These are phyloP conservation scores for Synergus itoensis DNA, from an alignment of 2,888 invertebrate genomes.

Conservation along the genomic window DNA sequence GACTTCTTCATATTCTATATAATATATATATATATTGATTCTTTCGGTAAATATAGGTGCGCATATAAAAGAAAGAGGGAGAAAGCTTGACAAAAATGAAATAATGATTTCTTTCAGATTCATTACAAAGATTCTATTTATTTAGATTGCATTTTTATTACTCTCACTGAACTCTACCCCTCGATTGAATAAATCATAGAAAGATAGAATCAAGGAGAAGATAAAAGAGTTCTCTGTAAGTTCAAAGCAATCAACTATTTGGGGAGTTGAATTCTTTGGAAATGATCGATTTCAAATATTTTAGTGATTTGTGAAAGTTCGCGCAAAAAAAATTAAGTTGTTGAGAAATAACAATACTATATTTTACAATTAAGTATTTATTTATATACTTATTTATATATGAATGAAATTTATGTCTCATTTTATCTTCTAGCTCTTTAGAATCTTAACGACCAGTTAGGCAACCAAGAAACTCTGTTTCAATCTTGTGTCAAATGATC, in stretches of 20 bases:
- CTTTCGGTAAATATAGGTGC: background rate
- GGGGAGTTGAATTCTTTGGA: background rate
- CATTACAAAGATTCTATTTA: background rate
- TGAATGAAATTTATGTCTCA: background rate
- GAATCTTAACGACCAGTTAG: background rate
- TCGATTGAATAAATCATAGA: background rate
- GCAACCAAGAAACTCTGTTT: constrained; percentile 5
- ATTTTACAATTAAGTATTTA: too few relatives aligned
- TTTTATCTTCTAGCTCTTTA: background rate
- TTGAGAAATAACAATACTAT: background rate
- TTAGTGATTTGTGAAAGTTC: background rate
- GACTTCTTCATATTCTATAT: background rate
- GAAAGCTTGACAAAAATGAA: constrained; percentile 5
- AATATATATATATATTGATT: constrained; percentile 8
- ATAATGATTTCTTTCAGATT: background rate
- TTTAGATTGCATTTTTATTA: background rate
- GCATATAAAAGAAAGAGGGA: background rate
- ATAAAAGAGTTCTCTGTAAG: too few relatives aligned
- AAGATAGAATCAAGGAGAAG: too few relatives aligned
- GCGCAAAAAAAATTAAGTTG: background rate
- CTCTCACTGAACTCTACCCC: background rate
- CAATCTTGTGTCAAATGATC: background rate
- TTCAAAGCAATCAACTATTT: too few relatives aligned
- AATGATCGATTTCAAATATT: background rate
- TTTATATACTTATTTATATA: background rate